Percentiles rank a stretch among this genome's conserved stretches.
Evolutionary conservation across 1,140 invertebrate species (phyloP).

Genomic region (Doryteuthis pealeii): DNA sequence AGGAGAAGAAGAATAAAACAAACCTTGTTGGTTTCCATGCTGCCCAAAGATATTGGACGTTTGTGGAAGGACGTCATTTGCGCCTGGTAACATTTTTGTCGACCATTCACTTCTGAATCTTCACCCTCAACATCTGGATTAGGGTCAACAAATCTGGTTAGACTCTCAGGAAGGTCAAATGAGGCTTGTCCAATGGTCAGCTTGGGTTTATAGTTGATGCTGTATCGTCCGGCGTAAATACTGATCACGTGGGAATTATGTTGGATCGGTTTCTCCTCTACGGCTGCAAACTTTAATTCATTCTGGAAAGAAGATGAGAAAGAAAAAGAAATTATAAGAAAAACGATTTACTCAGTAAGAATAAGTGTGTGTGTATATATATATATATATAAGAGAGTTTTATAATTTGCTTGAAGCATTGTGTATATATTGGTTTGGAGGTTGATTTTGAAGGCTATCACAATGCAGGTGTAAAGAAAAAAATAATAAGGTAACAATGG

Average conservation of each 20-base stretch:
- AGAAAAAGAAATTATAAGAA: background rate
- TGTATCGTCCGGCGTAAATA: slow-evolving; percentile 24
- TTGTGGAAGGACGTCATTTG: slow-evolving; percentile 28
- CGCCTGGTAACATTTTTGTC: slow-evolving; percentile 27
- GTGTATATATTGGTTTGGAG: too few species aligned
- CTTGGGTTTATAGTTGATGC: background rate
- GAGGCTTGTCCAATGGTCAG: slow-evolving; percentile 18
- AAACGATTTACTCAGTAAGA: too few species aligned
- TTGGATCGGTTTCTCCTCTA: slow-evolving; percentile 28
- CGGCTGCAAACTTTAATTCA: slow-evolving; percentile 21
- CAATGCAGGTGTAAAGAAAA: too few species aligned
- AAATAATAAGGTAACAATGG: too few species aligned
- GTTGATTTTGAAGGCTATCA: too few species aligned
- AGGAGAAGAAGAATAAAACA: too few species aligned
- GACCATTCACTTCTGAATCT: background rate
- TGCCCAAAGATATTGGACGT: slow-evolving; percentile 21
- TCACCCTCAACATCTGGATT: background rate
- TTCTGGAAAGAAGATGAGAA: slow-evolving; percentile 17
- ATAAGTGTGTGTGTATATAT: too few species aligned
- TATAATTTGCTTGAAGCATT: too few species aligned
- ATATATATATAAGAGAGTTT: too few species aligned
- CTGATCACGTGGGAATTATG: slow-evolving; percentile 18
- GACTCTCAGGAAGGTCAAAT: slow-evolving; percentile 24
- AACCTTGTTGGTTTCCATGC: slow-evolving; percentile 16
- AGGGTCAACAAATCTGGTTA: slow-evolving; percentile 9